phyloP scores from a whole-genome alignment of 1,140 invertebrate species.

The Magallana gigas region DNA sequence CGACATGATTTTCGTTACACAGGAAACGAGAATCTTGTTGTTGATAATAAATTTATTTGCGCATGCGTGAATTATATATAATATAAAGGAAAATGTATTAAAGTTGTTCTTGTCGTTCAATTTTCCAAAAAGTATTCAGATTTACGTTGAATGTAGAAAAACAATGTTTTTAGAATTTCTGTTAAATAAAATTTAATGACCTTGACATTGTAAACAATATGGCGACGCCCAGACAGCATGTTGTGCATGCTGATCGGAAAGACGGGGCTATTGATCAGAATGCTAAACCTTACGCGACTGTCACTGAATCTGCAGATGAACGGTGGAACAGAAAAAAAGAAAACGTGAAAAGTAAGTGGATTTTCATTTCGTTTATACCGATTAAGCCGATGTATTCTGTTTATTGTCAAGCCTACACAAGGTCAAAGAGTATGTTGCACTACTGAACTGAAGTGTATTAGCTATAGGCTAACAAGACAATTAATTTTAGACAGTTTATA shows the following conservation, averaged over 20 bases:
- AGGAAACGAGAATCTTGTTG: constrained; percentile 67
- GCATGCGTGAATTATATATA: constrained; percentile 65
- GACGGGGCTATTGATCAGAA: neutral
- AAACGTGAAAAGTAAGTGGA: neutral
- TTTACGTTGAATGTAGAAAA: neutral
- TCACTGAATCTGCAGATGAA: constrained; percentile 15
- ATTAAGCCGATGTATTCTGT: too few relatives aligned
- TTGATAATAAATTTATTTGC: constrained; percentile 69
- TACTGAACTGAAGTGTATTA: too few relatives aligned
- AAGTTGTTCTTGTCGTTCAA: too few relatives aligned
- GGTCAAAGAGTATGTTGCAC: too few relatives aligned
- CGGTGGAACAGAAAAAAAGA: constrained; percentile 9
- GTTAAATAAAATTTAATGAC: constrained; percentile 5
- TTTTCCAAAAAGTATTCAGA: too few relatives aligned
- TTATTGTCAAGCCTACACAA: too few relatives aligned
- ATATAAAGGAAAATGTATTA: too few relatives aligned
- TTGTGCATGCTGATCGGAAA: neutral
- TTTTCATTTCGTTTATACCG: neutral
- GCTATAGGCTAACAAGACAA: too few relatives aligned
- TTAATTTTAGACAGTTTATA: too few relatives aligned
- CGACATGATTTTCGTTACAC: constrained; percentile 57
- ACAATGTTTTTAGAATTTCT: neutral
- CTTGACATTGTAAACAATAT: constrained; percentile 59
- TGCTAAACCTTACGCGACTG: neutral
- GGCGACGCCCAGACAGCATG: constrained; percentile 15